Evolutionary conservation across 2,113 vertebrate genomes (phyloP).

Genomic region (Alces alces): DNA sequence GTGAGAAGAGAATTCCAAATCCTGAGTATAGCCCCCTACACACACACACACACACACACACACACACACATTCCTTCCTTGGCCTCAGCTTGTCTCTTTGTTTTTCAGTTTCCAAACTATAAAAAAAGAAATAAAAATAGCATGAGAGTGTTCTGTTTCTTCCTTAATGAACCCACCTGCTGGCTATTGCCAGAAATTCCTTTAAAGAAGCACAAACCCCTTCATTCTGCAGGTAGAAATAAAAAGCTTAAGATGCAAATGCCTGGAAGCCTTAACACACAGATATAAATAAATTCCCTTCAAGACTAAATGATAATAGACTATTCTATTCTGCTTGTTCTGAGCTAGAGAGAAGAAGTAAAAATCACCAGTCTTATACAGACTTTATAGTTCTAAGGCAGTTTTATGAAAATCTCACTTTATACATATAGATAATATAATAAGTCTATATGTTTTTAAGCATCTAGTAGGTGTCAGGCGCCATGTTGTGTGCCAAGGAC

Average conservation of each 20-base stretch:
- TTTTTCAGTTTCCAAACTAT: constrained; percentile 32
- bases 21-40: not conserved
- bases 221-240: constrained; percentile 50
- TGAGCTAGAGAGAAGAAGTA: constrained; percentile 5
- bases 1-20: not conserved
- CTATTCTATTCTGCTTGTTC: not conserved
- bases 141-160: not conserved
- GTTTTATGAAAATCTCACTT: not conserved
- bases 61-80: not conserved
- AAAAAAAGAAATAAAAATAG: constrained; percentile 40
- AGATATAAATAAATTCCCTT: constrained; percentile 54
- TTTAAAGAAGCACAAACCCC: constrained; percentile 40
- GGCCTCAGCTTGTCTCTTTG: not conserved
- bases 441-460: not conserved
- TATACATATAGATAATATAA: not conserved
- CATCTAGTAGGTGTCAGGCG: not conserved
- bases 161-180: constrained; percentile 61
- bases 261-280: constrained; percentile 20
- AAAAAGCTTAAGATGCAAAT: constrained; percentile 61
- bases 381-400: not conserved
- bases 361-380: not conserved
- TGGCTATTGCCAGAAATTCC: constrained; percentile 35
- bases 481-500: not conserved
- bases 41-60: not conserved
- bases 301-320: constrained; percentile 43